phyloP scores from a whole-genome alignment of 2,888 invertebrate species.

The Aradus depressus region DNA sequence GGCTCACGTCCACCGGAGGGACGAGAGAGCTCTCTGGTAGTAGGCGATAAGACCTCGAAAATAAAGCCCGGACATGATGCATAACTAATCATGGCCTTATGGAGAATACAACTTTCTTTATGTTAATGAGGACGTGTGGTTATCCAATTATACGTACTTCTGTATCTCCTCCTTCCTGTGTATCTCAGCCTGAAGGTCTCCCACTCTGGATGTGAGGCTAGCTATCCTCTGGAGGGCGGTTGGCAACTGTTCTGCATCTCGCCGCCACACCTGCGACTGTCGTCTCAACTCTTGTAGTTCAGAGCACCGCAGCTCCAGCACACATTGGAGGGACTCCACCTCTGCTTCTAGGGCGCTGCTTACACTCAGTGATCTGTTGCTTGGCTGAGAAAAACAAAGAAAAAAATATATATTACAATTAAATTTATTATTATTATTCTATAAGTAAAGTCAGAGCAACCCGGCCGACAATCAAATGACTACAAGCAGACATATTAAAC shows the following conservation, averaged over 20 bases:
- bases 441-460: too few relatives aligned
- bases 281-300: slow-evolving; percentile 70
- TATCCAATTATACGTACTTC: slow-evolving; percentile 43
- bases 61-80: too few relatives aligned
- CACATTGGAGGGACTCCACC: slow-evolving; percentile 72
- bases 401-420: slow-evolving; percentile 23
- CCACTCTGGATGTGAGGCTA: slow-evolving; percentile 67
- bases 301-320: slow-evolving; percentile 75
- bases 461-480: too few relatives aligned
- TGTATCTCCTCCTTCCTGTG: slow-evolving; percentile 60
- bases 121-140: too few relatives aligned
- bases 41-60: too few relatives aligned
- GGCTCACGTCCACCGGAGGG: too few relatives aligned
- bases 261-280: slow-evolving; percentile 54
- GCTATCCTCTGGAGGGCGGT: slow-evolving; percentile 61
- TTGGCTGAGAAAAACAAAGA: slow-evolving; percentile 6
- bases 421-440: neutral
- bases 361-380: slow-evolving; percentile 6
- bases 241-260: slow-evolving; percentile 63
- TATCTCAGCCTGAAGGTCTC: slow-evolving; percentile 69
- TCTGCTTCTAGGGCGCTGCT: slow-evolving; percentile 48
- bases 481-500: too few relatives aligned
- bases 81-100: too few relatives aligned
- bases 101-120: too few relatives aligned
- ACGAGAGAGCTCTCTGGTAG: too few relatives aligned